Conservation (phyloP, 2,888 invertebrate species). For the Sepiola atlantica region DNA sequence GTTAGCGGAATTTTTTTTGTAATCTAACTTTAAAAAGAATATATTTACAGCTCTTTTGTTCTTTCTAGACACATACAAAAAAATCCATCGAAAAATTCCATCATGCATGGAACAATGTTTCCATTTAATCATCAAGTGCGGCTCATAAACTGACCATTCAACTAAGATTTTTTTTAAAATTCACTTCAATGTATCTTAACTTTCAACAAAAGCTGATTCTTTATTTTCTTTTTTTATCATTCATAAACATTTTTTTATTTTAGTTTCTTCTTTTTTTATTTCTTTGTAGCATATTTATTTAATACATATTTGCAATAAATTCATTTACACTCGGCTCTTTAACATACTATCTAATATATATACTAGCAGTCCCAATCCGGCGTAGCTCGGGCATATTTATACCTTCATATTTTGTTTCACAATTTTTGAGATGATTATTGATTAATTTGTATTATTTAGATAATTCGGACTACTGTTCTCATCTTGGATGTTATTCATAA, state of each 20-base stretch:
- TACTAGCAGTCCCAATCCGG: too few species aligned
- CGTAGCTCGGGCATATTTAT: too few species aligned
- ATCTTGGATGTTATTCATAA: too few species aligned
- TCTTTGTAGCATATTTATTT: neutral
- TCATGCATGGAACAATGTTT: neutral
- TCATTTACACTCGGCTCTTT: neutral
- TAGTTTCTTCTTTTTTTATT: neutral
- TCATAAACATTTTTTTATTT: neutral
- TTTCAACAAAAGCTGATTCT: neutral
- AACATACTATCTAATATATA: neutral
- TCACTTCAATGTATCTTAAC: neutral
- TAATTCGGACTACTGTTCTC: too few species aligned
- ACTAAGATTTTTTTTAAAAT: conserved; percentile 32
- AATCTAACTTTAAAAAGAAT: conserved; percentile 3
- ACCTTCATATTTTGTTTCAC: too few species aligned
- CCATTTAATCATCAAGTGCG: conserved; percentile 32
- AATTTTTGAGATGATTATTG: too few species aligned
- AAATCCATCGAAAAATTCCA: neutral
- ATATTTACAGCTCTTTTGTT: neutral
- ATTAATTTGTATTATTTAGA: too few species aligned
- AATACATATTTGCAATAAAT: neutral
- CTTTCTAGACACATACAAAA: neutral
- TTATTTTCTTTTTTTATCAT: neutral
- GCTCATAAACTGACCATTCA: neutral
- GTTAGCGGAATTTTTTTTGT: neutral